Base-by-base conservation (phyloP, 2,113 vertebrate genomes). In the Sylvilagus bachmani region DNA sequence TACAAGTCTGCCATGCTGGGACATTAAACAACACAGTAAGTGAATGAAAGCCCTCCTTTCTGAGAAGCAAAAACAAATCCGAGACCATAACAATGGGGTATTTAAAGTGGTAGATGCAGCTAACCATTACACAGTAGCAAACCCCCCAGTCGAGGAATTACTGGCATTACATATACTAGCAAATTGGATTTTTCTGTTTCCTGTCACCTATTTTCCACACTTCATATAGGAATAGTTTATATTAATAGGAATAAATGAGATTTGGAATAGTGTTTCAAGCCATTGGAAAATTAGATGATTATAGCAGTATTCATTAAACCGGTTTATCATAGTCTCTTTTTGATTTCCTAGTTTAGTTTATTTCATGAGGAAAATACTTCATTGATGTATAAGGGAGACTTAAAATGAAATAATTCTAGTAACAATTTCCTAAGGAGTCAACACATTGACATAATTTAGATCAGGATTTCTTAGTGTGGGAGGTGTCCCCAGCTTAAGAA, bases 341-440 rank as follows among this genome's bases (percentile, higher is more conserved):
- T 58, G 55, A 17, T 36, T 87, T 87, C 44, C 44, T 87, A 38
- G 38, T 84, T 90, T 87, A 38, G 38, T 84, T 90, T 71, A 58
- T 83, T 97, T 92, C 31, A 85, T 51, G 66, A 93, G 44, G 69
- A 83, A 94, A 83, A 38, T 29, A 87, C 16, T 94, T 91, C 13
- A 49, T 55, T 22, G 79, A 22, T 38, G 3, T 69, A 55, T 71
- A 94, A 84, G 25, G 66, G 89, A 70, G 19, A 29, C 53, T 91
- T 89, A 31, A 93, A 86, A 14, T 78, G 19, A 89, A 86, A 79
- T 73, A 70, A 86, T 73, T 78, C 77, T 51, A 79, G 62, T 51
- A 90, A 79, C 14, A 73, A 79, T 71, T 92, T 74, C 22, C 33
- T 88, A 93, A 77, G 75, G 58, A 33, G 49, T 12, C 36, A 87